Evolutionary conservation across 2,797 vertebrate genomes (phyloP).

Genomic region (Ataeniobius toweri): DNA sequence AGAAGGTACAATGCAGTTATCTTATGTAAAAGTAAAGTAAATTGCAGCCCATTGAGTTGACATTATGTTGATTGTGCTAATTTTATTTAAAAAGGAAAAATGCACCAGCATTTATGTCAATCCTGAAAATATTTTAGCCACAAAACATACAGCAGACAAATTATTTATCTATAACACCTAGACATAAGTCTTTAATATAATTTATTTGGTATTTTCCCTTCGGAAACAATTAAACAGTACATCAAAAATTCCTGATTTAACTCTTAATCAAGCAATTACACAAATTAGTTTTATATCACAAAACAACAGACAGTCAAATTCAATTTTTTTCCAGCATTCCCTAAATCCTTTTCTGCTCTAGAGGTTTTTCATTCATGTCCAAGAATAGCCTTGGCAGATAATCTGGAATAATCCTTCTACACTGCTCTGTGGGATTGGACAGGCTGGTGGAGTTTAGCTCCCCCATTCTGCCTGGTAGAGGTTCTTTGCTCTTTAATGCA

Average conservation of each 20-base stretch:
- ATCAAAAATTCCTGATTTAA: neutral
- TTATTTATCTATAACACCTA: neutral
- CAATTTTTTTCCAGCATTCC: conserved; percentile 17
- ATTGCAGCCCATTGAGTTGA: neutral
- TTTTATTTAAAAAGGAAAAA: neutral
- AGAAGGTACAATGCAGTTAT: neutral
- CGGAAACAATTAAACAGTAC: neutral
- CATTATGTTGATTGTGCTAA: neutral
- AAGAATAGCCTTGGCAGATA: conserved; percentile 70
- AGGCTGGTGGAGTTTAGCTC: conserved; percentile 7
- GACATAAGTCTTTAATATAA: neutral
- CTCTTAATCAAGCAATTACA: neutral
- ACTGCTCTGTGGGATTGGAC: conserved; percentile 55
- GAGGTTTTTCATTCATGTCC: conserved; percentile 61
- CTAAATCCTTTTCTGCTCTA: conserved; percentile 43
- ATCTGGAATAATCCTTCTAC: conserved; percentile 69
- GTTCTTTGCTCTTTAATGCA: conserved; percentile 25
- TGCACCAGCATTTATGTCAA: too few species aligned
- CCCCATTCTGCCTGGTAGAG: conserved; percentile 8
- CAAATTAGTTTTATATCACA: conserved; percentile 6
- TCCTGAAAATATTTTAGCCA: neutral
- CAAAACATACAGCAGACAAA: neutral
- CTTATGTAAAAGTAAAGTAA: neutral
- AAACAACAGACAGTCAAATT: conserved; percentile 21
- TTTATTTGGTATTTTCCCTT: neutral